phyloP scores from a whole-genome alignment of 2,113 vertebrate species.

The Leptobrachium leishanense region DNA sequence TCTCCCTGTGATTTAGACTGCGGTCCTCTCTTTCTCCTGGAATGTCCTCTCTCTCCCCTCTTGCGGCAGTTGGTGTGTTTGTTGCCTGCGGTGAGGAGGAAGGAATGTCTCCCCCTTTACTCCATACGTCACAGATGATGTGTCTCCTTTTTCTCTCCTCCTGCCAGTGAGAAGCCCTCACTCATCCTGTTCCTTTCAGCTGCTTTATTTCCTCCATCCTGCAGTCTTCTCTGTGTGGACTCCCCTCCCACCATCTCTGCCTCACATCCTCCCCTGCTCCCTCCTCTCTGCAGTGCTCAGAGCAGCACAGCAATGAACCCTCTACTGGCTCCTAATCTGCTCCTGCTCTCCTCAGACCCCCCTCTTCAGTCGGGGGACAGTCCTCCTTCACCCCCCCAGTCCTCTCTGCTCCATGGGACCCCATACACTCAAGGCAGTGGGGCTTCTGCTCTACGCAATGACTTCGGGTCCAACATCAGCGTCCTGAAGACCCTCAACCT shows the following conservation, averaged over 20 bases:
- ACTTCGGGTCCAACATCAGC: constrained; percentile 95
- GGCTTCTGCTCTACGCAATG: constrained; percentile 91
- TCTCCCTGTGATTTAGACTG: not conserved
- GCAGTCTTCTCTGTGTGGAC: not conserved
- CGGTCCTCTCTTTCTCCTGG: not conserved
- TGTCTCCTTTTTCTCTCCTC: not conserved
- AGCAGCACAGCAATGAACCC: constrained; percentile 81
- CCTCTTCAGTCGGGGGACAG: constrained; percentile 51
- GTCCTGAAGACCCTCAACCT: constrained; percentile 94
- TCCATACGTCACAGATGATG: constrained; percentile 29
- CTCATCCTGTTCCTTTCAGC: constrained; percentile 3
- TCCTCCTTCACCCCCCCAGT: constrained; percentile 58
- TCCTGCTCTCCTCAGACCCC: constrained; percentile 63
- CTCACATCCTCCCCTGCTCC: not conserved
- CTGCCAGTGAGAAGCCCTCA: not conserved
- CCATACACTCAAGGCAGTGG: constrained; percentile 24
- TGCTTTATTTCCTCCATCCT: constrained; percentile 3
- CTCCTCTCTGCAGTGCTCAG: constrained; percentile 41
- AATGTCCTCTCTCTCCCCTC: not conserved
- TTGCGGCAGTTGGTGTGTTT: constrained; percentile 28
- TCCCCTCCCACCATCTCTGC: not conserved
- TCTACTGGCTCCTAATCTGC: constrained; percentile 78
- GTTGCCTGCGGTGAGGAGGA: constrained; percentile 32
- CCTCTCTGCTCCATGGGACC: constrained; percentile 51
- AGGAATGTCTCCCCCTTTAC: constrained; percentile 33